Percentiles rank a stretch among this genome's conserved stretches.
phyloP scores from a whole-genome alignment of 2,113 vertebrate species.

The Cyanoderma ruficeps region DNA sequence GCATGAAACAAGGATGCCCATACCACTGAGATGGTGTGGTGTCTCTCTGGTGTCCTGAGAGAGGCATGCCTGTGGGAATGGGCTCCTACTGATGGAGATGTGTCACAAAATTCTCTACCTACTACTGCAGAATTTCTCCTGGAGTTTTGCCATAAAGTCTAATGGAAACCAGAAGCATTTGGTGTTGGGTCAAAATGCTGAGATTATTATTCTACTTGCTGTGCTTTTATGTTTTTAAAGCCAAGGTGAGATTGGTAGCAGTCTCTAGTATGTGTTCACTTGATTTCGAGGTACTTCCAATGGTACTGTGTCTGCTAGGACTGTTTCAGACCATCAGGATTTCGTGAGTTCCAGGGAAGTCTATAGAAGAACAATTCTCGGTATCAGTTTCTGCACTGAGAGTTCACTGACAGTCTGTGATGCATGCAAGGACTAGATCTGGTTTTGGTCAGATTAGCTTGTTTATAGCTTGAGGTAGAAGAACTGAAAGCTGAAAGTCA shows the following conservation, averaged over 20 bases:
- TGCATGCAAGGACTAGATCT: background rate
- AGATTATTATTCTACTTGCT: background rate
- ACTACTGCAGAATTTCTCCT: background rate
- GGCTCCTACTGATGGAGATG: background rate
- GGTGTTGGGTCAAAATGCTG: background rate
- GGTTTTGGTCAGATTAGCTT: conserved; percentile 19
- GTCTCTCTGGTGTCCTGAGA: background rate
- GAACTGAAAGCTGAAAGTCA: background rate
- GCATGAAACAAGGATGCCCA: fast-evolving
- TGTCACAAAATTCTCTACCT: background rate
- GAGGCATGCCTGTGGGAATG: background rate
- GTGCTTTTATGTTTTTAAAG: background rate
- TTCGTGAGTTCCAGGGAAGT: background rate
- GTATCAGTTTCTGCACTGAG: background rate
- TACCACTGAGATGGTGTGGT: fast-evolving
- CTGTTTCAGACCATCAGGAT: background rate
- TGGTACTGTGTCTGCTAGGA: background rate
- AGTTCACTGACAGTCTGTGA: background rate
- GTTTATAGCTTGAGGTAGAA: background rate
- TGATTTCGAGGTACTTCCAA: background rate
- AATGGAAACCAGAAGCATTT: background rate
- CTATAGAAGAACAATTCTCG: background rate
- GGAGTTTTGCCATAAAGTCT: background rate
- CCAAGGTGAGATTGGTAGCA: background rate
- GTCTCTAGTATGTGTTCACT: background rate